These are phyloP conservation scores for Bombus confusus DNA, from an alignment of 1,140 invertebrate genomes.

Conservation along the genomic window DNA sequence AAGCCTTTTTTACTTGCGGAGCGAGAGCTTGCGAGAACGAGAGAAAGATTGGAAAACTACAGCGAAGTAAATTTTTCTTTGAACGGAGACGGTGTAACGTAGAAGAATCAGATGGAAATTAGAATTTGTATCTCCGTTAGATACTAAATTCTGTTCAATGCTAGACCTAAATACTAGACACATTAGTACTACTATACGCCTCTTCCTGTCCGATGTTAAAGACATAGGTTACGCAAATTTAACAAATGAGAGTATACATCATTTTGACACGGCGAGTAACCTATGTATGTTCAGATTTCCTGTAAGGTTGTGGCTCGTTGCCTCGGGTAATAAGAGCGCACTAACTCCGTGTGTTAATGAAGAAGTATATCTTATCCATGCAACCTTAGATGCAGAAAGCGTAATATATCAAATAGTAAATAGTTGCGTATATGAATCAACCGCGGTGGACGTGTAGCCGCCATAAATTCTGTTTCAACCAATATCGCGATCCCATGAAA, in stretches of 20 bases:
- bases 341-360: constrained; percentile 34
- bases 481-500: not conserved
- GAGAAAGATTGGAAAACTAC: too few species aligned
- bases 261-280: constrained; percentile 25
- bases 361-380: constrained; percentile 43
- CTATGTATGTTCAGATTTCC: constrained; percentile 32
- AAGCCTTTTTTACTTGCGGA: too few species aligned
- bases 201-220: not conserved
- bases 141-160: constrained; percentile 6
- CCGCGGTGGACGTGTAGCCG: not conserved
- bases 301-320: constrained; percentile 25
- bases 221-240: constrained; percentile 27
- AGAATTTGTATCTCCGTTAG: not conserved
- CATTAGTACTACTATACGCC: not conserved
- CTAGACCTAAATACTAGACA: not conserved
- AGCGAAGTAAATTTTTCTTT: not conserved
- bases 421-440: constrained; percentile 28
- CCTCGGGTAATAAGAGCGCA: constrained; percentile 35
- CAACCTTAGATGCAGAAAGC: constrained; percentile 13
- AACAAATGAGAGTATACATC: constrained; percentile 39
- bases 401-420: constrained; percentile 44
- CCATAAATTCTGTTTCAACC: constrained; percentile 20
- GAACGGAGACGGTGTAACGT: not conserved
- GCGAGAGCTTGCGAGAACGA: too few species aligned
- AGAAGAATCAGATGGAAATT: not conserved